Evolutionary conservation across 2,113 vertebrate species (phyloP).

Genomic region (Ivindomyrus marchei): DNA sequence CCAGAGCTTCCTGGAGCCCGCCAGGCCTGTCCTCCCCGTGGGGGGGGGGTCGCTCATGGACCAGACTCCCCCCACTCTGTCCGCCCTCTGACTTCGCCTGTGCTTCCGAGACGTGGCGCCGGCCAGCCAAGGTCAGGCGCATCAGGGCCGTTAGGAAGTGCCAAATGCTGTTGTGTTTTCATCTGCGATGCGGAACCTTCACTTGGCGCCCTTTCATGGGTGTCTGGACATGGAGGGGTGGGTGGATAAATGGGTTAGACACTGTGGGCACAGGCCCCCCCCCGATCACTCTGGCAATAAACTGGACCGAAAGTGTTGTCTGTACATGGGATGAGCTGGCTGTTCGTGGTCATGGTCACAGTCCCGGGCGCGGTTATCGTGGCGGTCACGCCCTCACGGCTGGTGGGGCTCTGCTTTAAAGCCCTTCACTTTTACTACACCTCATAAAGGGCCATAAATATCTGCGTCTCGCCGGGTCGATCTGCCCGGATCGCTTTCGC

Average conservation of each 20-base stretch:
- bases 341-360: background rate
- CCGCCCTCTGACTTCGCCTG: background rate
- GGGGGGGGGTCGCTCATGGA: slow-evolving; percentile 32
- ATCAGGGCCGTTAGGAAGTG: background rate
- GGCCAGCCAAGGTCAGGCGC: background rate
- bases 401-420: background rate
- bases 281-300: background rate
- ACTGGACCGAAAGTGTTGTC: background rate
- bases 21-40: slow-evolving; percentile 7
- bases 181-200: background rate
- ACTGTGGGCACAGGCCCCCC: background rate
- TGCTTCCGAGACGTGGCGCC: background rate
- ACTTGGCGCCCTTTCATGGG: background rate
- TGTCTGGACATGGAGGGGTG: background rate
- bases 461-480: background rate
- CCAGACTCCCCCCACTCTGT: background rate
- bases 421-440: background rate
- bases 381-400: background rate
- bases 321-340: background rate
- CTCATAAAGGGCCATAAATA: background rate
- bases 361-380: background rate
- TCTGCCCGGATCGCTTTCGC: background rate
- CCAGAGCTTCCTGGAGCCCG: background rate
- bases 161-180: background rate
- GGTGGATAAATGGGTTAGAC: background rate